Evolutionary conservation across 2,888 invertebrate genomes (phyloP).

Genomic region (Amblyjoppa fuscipennis): DNA sequence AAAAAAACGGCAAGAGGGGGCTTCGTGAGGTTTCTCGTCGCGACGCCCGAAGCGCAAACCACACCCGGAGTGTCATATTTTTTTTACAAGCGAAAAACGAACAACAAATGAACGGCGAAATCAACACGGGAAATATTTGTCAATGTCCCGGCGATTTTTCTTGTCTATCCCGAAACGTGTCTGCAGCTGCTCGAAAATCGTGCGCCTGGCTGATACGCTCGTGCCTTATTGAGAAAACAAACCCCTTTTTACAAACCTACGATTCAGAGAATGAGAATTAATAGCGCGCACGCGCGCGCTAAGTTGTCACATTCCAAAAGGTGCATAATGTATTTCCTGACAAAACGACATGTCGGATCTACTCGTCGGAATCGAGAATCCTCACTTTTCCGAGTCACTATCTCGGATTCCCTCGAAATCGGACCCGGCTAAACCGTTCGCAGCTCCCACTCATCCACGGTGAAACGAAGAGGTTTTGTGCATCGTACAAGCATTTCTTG

Average conservation of each 20-base stretch:
- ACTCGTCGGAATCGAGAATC: neutral
- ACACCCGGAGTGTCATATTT: conserved; percentile 49
- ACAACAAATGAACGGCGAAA: conserved; percentile 46
- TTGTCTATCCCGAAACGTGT: conserved; percentile 66
- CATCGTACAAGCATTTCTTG: neutral
- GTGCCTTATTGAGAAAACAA: conserved; percentile 66
- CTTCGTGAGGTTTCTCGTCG: conserved; percentile 48
- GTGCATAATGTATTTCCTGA: neutral
- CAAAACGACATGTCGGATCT: conserved; percentile 4
- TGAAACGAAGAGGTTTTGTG: neutral
- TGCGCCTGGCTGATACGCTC: conserved; percentile 60
- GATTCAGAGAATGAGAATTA: conserved; percentile 20
- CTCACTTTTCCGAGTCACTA: neutral
- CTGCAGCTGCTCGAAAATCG: conserved; percentile 20
- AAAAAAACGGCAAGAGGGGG: conserved; percentile 38
- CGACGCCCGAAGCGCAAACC: conserved; percentile 46
- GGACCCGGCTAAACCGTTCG: conserved; percentile 24
- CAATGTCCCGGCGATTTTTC: conserved; percentile 55
- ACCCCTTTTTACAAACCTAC: conserved; percentile 19
- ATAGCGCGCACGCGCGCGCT: neutral
- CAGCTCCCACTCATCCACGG: conserved; percentile 3
- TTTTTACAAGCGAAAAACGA: conserved; percentile 41
- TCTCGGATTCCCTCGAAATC: neutral
- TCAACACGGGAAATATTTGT: conserved; percentile 17
- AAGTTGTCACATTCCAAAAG: conserved; percentile 17